Evolutionary conservation across 2,888 invertebrate genomes (phyloP).

Genomic region (Drosophila conformis): DNA sequence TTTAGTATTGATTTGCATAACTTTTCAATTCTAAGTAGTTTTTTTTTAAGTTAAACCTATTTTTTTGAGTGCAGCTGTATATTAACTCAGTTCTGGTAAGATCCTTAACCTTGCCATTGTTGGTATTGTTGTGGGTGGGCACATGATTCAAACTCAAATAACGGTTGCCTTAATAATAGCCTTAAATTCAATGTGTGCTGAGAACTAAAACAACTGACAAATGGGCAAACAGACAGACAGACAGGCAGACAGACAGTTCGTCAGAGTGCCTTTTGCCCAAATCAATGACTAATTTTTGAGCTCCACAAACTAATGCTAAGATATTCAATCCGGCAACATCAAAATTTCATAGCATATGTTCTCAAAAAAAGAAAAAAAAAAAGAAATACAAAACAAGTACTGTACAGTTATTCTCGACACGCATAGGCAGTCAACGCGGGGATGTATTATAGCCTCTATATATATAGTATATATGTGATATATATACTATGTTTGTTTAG

Average conservation of each 20-base stretch:
- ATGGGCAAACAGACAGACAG: not conserved
- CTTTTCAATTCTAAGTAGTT: not conserved
- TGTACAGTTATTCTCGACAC: conserved; percentile 48
- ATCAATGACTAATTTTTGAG: conserved; percentile 31
- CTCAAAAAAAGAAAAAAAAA: conserved; percentile 18
- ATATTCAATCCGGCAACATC: conserved; percentile 35
- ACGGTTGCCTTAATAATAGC: conserved; percentile 27
- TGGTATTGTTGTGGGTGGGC: conserved; percentile 2
- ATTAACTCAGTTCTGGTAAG: conserved; percentile 40
- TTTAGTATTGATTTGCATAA: too few relatives aligned
- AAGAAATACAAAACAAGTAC: not conserved
- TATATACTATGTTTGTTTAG: conserved; percentile 13
- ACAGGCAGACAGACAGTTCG: conserved; percentile 3
- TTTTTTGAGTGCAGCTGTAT: not conserved
- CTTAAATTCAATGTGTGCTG: conserved; percentile 64
- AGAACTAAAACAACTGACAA: conserved; percentile 72
- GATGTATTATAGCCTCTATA: conserved; percentile 7
- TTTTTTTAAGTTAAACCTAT: not conserved
- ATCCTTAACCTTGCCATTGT: conserved; percentile 31
- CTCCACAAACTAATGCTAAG: conserved; percentile 7
- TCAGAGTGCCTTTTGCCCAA: not conserved
- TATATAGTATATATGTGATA: not conserved
- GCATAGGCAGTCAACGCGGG: conserved; percentile 57
- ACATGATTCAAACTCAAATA: not conserved
- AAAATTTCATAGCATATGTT: conserved; percentile 68